Conservation (phyloP, 1,140 invertebrate genomes). For the Ceratoteleas bidentatus region DNA sequence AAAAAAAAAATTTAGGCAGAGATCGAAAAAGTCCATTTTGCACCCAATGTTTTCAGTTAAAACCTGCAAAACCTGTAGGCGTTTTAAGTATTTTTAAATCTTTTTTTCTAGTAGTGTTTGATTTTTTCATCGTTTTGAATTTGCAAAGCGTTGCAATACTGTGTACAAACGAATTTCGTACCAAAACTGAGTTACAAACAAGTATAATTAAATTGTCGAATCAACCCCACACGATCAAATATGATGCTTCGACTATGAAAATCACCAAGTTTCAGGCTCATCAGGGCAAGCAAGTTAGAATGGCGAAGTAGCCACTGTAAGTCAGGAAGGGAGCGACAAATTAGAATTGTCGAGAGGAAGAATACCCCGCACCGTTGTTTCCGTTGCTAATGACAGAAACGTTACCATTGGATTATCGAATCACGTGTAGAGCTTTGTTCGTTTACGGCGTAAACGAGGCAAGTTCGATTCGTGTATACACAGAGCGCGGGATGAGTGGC, state of each 20-base stretch:
- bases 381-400: conserved; percentile 58
- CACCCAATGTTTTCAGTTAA: no score
- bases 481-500: conserved; percentile 62
- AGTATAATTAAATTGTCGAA: background rate
- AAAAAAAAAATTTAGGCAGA: no score
- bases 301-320: conserved; percentile 15
- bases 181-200: background rate
- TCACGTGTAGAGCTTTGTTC: conserved; percentile 69
- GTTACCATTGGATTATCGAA: conserved; percentile 59
- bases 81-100: no score
- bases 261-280: conserved; percentile 6
- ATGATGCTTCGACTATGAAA: background rate
- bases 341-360: conserved; percentile 41
- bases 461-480: conserved; percentile 65
- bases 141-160: no score
- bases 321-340: conserved; percentile 32
- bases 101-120: no score
- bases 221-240: no score
- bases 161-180: no score
- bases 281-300: conserved; percentile 24
- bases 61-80: no score
- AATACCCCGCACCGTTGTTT: conserved; percentile 51
- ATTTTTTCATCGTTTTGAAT: no score
- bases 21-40: no score
- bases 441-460: conserved; percentile 68